Evolutionary conservation across 2,797 vertebrate species (phyloP).

Genomic region (Sternarchorhynchus goeldii): DNA sequence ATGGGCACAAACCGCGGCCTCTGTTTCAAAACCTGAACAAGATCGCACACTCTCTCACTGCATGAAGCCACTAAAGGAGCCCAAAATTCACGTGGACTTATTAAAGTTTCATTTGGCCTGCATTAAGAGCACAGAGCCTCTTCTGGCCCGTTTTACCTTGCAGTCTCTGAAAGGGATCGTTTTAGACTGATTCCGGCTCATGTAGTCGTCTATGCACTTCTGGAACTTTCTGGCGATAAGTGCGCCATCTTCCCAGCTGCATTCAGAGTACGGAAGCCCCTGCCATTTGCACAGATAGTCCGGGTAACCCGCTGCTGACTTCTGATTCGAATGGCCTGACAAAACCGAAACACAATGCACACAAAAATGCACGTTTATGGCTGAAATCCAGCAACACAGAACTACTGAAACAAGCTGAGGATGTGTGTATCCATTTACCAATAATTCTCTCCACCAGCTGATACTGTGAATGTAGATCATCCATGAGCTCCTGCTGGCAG

Average conservation of each 20-base stretch:
- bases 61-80: slow-evolving; percentile 25
- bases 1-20: slow-evolving; percentile 93
- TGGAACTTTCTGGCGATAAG: slow-evolving; percentile 95
- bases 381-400: not conserved
- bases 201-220: slow-evolving; percentile 90
- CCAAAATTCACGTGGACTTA: not conserved
- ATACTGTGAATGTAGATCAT: slow-evolving; percentile 96
- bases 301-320: slow-evolving; percentile 94
- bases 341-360: not conserved
- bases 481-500: slow-evolving; percentile 95
- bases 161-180: slow-evolving; percentile 94
- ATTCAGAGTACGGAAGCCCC: slow-evolving; percentile 94
- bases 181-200: slow-evolving; percentile 94
- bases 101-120: not conserved
- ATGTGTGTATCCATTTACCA: slow-evolving; percentile 70
- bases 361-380: not conserved
- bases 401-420: not conserved
- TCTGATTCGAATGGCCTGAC: slow-evolving; percentile 96
- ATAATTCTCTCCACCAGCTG: slow-evolving; percentile 97
- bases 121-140: not conserved
- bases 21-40: slow-evolving; percentile 88
- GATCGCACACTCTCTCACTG: slow-evolving; percentile 6
- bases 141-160: slow-evolving; percentile 79
- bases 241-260: slow-evolving; percentile 98
- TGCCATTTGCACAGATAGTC: slow-evolving; percentile 99